These are phyloP conservation scores for Rhagologus leucostigma DNA, from an alignment of 2,113 vertebrate genomes.

Conservation along the genomic window DNA sequence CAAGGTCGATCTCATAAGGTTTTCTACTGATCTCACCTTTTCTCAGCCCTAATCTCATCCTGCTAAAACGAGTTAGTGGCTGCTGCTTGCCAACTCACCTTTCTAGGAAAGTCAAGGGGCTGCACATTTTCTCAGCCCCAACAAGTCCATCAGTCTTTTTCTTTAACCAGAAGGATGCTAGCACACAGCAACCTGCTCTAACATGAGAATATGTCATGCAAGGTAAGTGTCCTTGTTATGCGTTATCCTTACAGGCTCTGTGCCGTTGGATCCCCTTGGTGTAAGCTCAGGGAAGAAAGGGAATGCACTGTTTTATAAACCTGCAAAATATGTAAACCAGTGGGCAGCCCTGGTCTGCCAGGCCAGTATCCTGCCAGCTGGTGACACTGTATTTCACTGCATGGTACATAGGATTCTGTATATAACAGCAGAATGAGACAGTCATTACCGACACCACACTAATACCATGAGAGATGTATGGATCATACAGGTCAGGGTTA, in stretches of 20 bases:
- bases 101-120: not conserved
- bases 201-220: not conserved
- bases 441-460: not conserved
- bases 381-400: not conserved
- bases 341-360: not conserved
- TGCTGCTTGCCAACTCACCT: not conserved
- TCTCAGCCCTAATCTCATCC: not conserved
- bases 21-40: not conserved
- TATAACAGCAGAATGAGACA: not conserved
- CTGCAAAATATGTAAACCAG: not conserved
- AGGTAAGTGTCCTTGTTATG: not conserved
- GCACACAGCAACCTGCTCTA: not conserved
- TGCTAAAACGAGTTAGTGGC: not conserved
- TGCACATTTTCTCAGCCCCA: not conserved
- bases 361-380: not conserved
- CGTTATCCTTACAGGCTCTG: not conserved
- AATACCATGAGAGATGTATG: not conserved
- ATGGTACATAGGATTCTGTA: rapidly evolving
- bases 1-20: not conserved
- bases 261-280: not conserved
- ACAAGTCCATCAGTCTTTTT: not conserved
- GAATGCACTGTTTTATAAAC: not conserved
- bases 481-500: not conserved
- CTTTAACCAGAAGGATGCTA: not conserved
- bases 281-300: not conserved